Evolutionary conservation across 2,797 vertebrate genomes (phyloP).

Genomic region (Capromys pilorides): DNA sequence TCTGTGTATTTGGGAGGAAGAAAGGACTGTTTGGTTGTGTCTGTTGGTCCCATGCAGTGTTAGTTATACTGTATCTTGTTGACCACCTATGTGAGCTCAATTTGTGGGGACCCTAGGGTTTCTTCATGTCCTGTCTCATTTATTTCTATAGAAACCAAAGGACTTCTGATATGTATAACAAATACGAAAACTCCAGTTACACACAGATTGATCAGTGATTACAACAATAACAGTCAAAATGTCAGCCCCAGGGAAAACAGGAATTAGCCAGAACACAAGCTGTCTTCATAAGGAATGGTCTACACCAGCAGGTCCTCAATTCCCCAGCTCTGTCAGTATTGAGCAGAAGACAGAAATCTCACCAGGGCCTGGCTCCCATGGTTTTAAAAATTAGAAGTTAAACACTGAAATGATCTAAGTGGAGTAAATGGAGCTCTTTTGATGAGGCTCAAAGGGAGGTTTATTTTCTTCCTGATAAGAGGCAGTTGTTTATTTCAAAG

Average conservation of each 20-base stretch:
- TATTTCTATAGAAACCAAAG: not conserved
- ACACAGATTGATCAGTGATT: not conserved
- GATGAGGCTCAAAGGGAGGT: not conserved
- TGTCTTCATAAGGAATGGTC: not conserved
- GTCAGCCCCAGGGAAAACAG: not conserved
- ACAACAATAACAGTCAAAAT: not conserved
- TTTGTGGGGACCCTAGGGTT: not conserved
- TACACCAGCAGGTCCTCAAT: not conserved
- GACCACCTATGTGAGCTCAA: not conserved
- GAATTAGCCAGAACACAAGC: not conserved
- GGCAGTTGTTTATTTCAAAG: not conserved
- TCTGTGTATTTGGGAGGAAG: not conserved
- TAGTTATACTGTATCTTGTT: too few relatives aligned
- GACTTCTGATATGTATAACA: not conserved
- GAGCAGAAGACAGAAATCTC: not conserved
- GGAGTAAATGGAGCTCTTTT: not conserved
- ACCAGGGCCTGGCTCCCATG: rapidly evolving
- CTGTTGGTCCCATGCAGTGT: not conserved
- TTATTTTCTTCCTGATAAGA: not conserved
- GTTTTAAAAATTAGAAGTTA: not conserved
- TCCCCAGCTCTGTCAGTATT: not conserved
- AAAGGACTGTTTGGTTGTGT: not conserved
- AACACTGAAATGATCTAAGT: not conserved
- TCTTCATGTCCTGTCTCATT: not conserved
- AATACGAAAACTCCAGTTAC: not conserved